Conservation (phyloP, 2,797 vertebrate species). For the Melanotaenia nigrans region DNA sequence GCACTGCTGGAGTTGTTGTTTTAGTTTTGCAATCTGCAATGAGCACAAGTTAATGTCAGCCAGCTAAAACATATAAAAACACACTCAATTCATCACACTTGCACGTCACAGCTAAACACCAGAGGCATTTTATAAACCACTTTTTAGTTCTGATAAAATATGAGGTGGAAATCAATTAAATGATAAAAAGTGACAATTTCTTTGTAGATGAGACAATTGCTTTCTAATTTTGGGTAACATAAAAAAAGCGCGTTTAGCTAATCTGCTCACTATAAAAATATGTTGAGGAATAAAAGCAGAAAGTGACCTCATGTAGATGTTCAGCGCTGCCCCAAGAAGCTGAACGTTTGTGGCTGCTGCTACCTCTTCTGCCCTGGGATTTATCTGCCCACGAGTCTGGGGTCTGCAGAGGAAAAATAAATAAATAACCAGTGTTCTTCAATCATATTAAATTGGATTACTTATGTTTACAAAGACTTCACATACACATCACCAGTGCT, state of each 20-base stretch:
- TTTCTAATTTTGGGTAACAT: slow-evolving; percentile 37
- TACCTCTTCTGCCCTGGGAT: slow-evolving; percentile 65
- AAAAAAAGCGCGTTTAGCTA: slow-evolving; percentile 31
- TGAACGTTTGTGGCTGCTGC: slow-evolving; percentile 85
- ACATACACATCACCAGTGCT: slow-evolving; percentile 11
- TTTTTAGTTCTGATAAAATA: not conserved
- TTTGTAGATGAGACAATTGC: slow-evolving; percentile 48
- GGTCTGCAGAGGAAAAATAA: slow-evolving; percentile 75
- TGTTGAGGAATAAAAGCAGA: slow-evolving; percentile 16
- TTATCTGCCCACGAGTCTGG: slow-evolving; percentile 86
- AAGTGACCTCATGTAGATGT: slow-evolving; percentile 86
- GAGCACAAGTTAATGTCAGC: slow-evolving; percentile 52
- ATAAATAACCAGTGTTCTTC: not conserved
- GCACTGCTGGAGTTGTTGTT: slow-evolving; percentile 88
- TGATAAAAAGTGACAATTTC: slow-evolving; percentile 41
- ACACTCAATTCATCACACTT: slow-evolving; percentile 6
- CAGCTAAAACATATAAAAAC: slow-evolving; percentile 8
- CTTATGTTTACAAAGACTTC: slow-evolving; percentile 4
- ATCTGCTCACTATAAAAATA: not conserved
- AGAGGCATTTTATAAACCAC: not conserved
- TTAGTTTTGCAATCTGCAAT: slow-evolving; percentile 87
- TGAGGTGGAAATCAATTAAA: slow-evolving; percentile 10
- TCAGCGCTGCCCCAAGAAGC: slow-evolving; percentile 89
- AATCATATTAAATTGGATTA: not conserved
- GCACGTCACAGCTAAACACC: not conserved